Evolutionary conservation across 2,113 vertebrate genomes (phyloP).

Genomic region (pig (Sus scrofa)): T2T-Sscrofa CM000824.6:29102001-29102500

Average conservation of each 20-base stretch:
- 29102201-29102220: neutral
- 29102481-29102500: neutral
- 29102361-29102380: neutral
- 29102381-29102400: neutral
- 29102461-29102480: neutral
- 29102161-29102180: neutral
- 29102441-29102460: neutral
- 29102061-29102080: neutral
- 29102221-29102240: neutral
- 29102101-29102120: constrained; percentile 7
- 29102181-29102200: neutral
- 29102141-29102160: neutral
- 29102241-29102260: neutral
- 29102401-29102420: neutral
- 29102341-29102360: neutral
- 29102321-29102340: neutral
- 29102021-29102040: too few species aligned
- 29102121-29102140: neutral
- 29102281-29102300: neutral
- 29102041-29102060: neutral
- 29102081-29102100: neutral
- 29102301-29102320: neutral
- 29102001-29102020: too few species aligned
- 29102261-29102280: neutral
- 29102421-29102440: too few species aligned